A percentile compares a stretch with the other conserved stretches of the same genome.
These are phyloP conservation scores for Rhipidura dahli DNA, from an alignment of 2,113 vertebrate genomes.

Conservation along the genomic window DNA sequence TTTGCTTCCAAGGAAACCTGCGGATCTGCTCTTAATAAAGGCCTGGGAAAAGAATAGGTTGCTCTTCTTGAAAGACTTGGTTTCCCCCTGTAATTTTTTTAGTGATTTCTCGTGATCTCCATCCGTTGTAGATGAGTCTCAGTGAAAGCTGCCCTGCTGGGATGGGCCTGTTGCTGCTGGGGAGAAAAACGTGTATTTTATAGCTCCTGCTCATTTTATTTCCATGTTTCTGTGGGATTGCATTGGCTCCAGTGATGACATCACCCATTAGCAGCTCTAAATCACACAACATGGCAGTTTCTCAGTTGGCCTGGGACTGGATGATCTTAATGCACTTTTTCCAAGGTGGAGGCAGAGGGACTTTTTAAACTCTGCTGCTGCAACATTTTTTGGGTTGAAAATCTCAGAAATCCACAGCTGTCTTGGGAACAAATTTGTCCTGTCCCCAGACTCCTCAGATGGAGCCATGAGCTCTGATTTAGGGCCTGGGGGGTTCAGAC, in stretches of 20 bases:
- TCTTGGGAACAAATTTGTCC: not conserved
- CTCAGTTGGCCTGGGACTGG: not conserved
- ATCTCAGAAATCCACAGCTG: not conserved
- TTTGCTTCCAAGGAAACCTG: constrained; percentile 15
- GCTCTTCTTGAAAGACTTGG: not conserved
- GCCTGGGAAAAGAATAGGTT: not conserved
- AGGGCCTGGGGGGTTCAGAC: not conserved
- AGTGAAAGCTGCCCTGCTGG: not conserved
- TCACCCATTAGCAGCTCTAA: not conserved
- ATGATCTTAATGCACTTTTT: not conserved
- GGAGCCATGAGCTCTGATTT: not conserved
- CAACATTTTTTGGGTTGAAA: not conserved
- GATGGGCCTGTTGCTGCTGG: not conserved
- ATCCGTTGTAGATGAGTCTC: not conserved
- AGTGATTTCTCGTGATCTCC: not conserved
- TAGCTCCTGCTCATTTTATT: not conserved
- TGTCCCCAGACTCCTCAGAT: rapidly evolving
- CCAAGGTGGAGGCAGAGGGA: not conserved
- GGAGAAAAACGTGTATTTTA: not conserved
- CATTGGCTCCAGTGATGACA: not conserved
- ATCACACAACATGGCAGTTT: not conserved
- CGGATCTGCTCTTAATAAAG: not conserved
- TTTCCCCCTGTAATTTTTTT: not conserved
- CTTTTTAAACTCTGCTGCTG: not conserved
- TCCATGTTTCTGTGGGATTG: not conserved